Conservation (phyloP, 2,113 vertebrate species). For the Gnathonemus longibarbis region DNA sequence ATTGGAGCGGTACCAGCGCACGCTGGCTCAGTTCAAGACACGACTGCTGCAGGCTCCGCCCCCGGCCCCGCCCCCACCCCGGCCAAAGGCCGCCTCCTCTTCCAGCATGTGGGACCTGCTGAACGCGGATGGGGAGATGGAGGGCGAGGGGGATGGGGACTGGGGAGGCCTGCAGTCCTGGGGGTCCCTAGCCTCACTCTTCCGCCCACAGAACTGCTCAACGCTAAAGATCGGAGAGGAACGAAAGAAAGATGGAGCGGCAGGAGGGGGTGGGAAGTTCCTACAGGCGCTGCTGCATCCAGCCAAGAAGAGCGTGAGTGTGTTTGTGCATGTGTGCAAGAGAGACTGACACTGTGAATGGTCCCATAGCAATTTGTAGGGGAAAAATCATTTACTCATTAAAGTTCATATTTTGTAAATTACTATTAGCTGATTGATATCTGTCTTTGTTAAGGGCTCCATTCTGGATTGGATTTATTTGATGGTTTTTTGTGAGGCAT, state of each 20-base stretch:
- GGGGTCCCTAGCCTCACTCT: conserved; percentile 64
- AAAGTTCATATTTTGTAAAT: neutral
- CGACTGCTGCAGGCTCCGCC: conserved; percentile 52
- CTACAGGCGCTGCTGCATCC: conserved; percentile 64
- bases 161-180: conserved; percentile 61
- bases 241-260: conserved; percentile 48
- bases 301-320: conserved; percentile 63
- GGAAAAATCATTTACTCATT: neutral
- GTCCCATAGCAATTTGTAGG: neutral
- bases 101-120: conserved; percentile 57
- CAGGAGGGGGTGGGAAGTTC: conserved; percentile 54
- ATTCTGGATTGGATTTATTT: neutral
- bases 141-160: conserved; percentile 43
- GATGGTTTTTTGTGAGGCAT: neutral
- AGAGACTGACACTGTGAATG: neutral
- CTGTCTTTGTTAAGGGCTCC: neutral
- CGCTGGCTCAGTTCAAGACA: conserved; percentile 61
- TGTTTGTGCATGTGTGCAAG: neutral
- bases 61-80: conserved; percentile 25
- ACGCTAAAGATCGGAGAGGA: conserved; percentile 65
- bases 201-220: conserved; percentile 63
- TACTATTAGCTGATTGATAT: neutral
- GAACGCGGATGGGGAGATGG: conserved; percentile 50
- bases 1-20: conserved; percentile 65
- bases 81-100: conserved; percentile 38